phyloP scores from a whole-genome alignment of 2,888 invertebrate genomes.

The Argynnis bischoffii region DNA sequence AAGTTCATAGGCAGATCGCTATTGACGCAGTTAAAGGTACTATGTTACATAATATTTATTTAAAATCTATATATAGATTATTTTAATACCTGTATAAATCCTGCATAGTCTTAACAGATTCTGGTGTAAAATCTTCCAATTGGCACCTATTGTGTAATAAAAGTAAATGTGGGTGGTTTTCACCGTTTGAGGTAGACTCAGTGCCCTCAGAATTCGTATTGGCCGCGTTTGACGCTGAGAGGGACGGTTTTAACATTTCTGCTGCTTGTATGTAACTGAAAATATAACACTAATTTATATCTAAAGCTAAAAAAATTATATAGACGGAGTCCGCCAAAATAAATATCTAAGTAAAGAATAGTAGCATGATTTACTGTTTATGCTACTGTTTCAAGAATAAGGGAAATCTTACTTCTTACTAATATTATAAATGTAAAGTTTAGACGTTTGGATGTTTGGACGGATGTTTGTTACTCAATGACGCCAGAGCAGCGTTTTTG shows the following conservation, averaged over 20 bases:
- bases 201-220: conserved; percentile 53
- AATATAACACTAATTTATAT: not conserved
- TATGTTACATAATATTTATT: no score
- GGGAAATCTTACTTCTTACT: no score
- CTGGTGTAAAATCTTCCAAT: conserved; percentile 87
- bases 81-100: conserved; percentile 71
- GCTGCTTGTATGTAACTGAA: conserved; percentile 89
- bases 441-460: no score
- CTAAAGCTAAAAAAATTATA: not conserved
- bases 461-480: no score
- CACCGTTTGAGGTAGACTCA: conserved; percentile 76
- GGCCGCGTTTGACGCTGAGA: conserved; percentile 76
- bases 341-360: no score
- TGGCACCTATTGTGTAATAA: conserved; percentile 92
- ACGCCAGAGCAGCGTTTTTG: no score
- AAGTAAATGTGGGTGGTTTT: conserved; percentile 91
- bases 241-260: conserved; percentile 92
- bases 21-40: no score
- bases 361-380: no score
- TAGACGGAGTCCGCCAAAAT: not conserved
- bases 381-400: no score
- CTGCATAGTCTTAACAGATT: conserved; percentile 83
- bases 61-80: no score
- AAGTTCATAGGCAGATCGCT: no score
- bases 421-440: no score